Evolutionary conservation across 2,888 invertebrate species (phyloP).

Genomic region (Eilema caniola): DNA sequence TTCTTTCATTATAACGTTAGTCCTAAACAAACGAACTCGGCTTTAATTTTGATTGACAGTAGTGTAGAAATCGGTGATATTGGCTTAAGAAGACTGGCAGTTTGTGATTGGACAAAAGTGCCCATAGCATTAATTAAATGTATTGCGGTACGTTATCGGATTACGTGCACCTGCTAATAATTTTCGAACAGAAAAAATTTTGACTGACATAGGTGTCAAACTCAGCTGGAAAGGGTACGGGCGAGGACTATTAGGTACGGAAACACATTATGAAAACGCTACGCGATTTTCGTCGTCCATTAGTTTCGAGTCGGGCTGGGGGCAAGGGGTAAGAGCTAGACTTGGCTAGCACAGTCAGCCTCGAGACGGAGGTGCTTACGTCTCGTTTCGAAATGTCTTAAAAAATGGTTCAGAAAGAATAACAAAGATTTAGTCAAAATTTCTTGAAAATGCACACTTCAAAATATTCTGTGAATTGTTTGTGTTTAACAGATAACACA

Average conservation of each 20-base stretch:
- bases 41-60: not conserved
- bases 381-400: too few relatives aligned
- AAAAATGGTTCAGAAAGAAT: too few relatives aligned
- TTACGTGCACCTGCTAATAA: not conserved
- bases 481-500: conserved; percentile 4
- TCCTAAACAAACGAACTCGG: not conserved
- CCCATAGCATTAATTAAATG: not conserved
- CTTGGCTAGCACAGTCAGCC: too few relatives aligned
- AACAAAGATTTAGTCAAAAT: not conserved
- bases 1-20: not conserved
- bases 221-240: too few relatives aligned
- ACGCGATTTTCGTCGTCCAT: too few relatives aligned
- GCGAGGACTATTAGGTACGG: too few relatives aligned
- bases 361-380: too few relatives aligned
- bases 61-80: not conserved
- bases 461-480: not conserved
- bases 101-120: not conserved
- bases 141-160: not conserved
- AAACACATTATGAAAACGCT: too few relatives aligned
- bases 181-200: not conserved
- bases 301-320: too few relatives aligned
- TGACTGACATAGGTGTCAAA: too few relatives aligned
- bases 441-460: not conserved
- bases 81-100: not conserved
- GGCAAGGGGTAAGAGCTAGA: too few relatives aligned